These are phyloP conservation scores for Spilarctia lutea DNA, from an alignment of 2,888 invertebrate species.

Conservation along the genomic window DNA sequence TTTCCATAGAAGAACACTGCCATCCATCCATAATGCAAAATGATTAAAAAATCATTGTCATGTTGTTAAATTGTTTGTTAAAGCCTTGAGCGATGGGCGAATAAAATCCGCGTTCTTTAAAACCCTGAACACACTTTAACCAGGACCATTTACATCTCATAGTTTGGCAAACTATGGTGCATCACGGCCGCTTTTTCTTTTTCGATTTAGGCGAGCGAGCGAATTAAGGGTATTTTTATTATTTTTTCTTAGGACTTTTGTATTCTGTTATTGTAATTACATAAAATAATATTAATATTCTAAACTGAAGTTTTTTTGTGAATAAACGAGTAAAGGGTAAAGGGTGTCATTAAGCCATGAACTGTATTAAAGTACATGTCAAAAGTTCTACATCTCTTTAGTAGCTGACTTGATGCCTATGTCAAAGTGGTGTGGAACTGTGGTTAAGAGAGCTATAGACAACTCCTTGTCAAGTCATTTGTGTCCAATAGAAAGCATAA, in stretches of 20 bases:
- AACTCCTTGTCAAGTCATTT: too few species aligned
- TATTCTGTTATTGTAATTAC: not conserved
- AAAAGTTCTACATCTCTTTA: not conserved
- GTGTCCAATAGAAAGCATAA: too few species aligned
- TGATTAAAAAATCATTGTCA: too few species aligned
- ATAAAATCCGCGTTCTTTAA: too few species aligned
- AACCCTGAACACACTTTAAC: too few species aligned
- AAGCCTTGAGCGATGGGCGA: too few species aligned
- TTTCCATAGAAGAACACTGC: constrained; percentile 26
- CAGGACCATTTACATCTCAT: too few species aligned
- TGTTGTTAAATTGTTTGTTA: too few species aligned
- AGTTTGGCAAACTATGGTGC: not conserved
- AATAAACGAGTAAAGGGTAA: too few species aligned
- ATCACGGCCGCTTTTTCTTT: not conserved
- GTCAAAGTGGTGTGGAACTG: too few species aligned
- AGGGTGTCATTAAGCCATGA: not conserved
- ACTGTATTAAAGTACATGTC: not conserved
- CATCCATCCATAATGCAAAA: constrained; percentile 26
- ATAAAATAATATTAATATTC: not conserved
- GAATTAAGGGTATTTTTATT: not conserved
- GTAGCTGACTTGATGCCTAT: too few species aligned
- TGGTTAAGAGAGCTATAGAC: too few species aligned
- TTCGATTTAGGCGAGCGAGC: not conserved
- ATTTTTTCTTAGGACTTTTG: not conserved
- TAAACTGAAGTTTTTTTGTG: not conserved